A percentile compares a stretch with the other conserved stretches of the same genome.
Conservation (phyloP, 2,888 invertebrate genomes). For the Escarpia spicata region DNA sequence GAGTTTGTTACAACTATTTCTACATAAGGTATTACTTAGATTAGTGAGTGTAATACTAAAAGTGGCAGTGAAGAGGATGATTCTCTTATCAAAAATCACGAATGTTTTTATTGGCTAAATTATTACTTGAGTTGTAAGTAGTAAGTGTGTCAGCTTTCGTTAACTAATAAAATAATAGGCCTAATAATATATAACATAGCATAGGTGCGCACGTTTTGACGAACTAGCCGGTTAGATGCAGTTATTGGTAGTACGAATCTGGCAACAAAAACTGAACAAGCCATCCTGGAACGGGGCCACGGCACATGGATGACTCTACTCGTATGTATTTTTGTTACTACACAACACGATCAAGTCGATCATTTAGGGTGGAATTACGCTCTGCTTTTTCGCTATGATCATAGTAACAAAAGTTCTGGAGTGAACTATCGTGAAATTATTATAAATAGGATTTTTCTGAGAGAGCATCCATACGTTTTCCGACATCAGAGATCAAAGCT, state of each 20-base stretch:
- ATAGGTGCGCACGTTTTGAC: no score
- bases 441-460: not conserved
- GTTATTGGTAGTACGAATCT: not conserved
- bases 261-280: not conserved
- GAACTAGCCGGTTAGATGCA: no score
- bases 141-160: no score
- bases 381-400: not conserved
- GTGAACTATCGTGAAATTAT: not conserved
- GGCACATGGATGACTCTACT: not conserved
- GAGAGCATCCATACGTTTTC: not conserved
- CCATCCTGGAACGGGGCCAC: not conserved
- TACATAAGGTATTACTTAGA: no score
- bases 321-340: not conserved
- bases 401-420: not conserved
- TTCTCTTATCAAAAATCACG: no score
- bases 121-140: no score
- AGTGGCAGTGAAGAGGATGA: no score
- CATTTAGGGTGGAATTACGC: not conserved
- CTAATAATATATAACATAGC: no score
- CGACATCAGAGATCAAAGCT: not conserved
- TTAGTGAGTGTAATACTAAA: no score
- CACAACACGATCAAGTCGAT: not conserved
- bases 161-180: no score
- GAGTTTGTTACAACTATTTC: no score
- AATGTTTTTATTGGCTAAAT: no score